phyloP scores from a whole-genome alignment of 1,140 invertebrate species.

The Megalonaias nervosa region DNA sequence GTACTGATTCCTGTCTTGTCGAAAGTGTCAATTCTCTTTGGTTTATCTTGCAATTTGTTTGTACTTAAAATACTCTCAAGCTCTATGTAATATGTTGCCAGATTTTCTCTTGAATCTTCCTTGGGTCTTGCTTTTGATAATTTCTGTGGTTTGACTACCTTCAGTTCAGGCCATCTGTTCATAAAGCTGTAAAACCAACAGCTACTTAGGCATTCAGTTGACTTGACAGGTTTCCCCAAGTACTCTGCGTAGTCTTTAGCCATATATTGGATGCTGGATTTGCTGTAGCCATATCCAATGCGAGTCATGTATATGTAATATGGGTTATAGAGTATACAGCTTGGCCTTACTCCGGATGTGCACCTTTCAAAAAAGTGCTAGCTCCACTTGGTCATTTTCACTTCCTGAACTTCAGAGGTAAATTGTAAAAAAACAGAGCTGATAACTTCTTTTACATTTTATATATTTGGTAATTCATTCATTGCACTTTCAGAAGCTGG shows the following conservation, averaged over 20 bases:
- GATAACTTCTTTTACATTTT: too few species aligned
- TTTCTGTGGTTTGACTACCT: not conserved
- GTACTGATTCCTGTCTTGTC: not conserved
- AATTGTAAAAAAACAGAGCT: too few species aligned
- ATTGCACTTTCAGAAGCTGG: too few species aligned
- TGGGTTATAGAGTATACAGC: too few species aligned
- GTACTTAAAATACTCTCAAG: not conserved
- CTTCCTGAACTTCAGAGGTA: too few species aligned
- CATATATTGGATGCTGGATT: not conserved
- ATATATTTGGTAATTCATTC: too few species aligned
- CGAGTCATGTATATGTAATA: not conserved
- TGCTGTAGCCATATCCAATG: conserved; percentile 6
- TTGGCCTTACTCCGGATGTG: too few species aligned
- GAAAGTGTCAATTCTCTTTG: not conserved
- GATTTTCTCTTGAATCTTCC: not conserved
- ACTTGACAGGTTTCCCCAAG: not conserved
- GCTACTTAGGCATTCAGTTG: not conserved
- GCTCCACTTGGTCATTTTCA: too few species aligned
- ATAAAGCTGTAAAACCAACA: conserved; percentile 4
- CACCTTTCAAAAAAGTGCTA: too few species aligned
- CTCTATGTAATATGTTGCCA: not conserved
- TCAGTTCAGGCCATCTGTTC: not conserved
- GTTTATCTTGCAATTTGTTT: not conserved
- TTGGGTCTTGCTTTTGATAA: not conserved
- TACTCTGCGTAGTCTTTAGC: conserved; percentile 3